Conservation (phyloP, 2,113 vertebrate genomes). For the Neodon shergylaensis region DNA sequence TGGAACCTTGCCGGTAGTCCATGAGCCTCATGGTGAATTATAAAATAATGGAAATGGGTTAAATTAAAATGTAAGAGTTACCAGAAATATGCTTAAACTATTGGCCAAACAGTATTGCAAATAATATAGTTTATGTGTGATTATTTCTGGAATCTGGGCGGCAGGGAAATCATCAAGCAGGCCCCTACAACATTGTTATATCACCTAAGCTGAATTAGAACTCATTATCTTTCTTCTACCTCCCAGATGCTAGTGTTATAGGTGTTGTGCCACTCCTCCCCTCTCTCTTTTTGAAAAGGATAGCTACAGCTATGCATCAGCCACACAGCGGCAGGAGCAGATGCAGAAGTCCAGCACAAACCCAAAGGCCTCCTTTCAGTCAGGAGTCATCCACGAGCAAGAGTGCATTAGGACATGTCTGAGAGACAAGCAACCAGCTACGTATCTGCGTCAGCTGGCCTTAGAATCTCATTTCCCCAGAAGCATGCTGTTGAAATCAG, state of each 20-base stretch:
- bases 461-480: background rate
- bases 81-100: too few relatives aligned
- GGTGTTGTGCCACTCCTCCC: background rate
- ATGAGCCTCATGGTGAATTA: too few relatives aligned
- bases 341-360: constrained; percentile 44
- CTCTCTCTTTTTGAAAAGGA: background rate
- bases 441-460: constrained; percentile 10
- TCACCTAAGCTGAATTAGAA: background rate
- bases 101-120: too few relatives aligned
- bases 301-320: background rate
- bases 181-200: too few relatives aligned
- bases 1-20: too few relatives aligned
- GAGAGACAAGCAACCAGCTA: constrained; percentile 41
- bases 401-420: background rate
- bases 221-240: background rate
- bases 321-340: background rate
- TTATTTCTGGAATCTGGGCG: too few relatives aligned
- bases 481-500: background rate
- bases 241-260: background rate
- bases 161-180: too few relatives aligned
- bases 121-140: too few relatives aligned
- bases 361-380: constrained; percentile 46
- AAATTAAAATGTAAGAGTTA: too few relatives aligned
- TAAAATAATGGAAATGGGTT: too few relatives aligned
- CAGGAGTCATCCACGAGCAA: constrained; percentile 19